Base-by-base conservation (phyloP, 2,113 vertebrate species). In the Lagopus leucura region DNA sequence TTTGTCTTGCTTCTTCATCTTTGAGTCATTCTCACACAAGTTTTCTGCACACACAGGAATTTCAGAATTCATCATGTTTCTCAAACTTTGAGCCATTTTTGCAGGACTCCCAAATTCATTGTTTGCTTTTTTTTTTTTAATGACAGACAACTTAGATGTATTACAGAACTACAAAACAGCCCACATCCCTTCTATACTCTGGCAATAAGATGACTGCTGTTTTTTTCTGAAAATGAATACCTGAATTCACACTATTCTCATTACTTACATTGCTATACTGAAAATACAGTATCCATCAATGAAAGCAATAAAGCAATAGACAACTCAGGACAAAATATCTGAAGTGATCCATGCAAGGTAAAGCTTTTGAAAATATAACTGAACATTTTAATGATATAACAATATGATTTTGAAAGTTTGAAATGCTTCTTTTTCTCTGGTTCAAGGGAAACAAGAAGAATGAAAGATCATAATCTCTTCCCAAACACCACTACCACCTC, bases 241-340 rank as follows among this genome's bases (percentile, higher is more conserved):
- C 10, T 28, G 43, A 48, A 74, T 47, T 55, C 0, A 0, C 30
- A 50, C 40, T 64, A 64, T 63, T 80, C 24, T 48, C 10, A n/a
- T 58, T 77, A 42, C 24, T 77, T 90, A 47, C 5, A 45, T 27
- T 66, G 76, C 40, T 63, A n/a, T 5, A 75, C 3, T 13, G 89
- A 94, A 38, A 71, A 54, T 54, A 54, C 6, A 54, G 27, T 63
- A 77, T 18, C 60, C 3, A 66, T 66, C 13, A 55, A 32, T 36
- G 40, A 70, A 82, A 94, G 71, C 48, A 94, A 50, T 10, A 70
- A 82, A 94, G 71, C 48, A 94, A 50, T 10, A 82, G 48, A 57
- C 5, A 73, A 34, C 50, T 28, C 45, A 82, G 40, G 16, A 52
- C 22, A 79, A 92, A 82, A 61, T 72, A 64, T 4, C 2, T 57